A percentile compares a stretch with the other conserved stretches of the same genome.
Evolutionary conservation across 2,113 vertebrate genomes (phyloP).

Genomic region (Oophaga pumilio): DNA sequence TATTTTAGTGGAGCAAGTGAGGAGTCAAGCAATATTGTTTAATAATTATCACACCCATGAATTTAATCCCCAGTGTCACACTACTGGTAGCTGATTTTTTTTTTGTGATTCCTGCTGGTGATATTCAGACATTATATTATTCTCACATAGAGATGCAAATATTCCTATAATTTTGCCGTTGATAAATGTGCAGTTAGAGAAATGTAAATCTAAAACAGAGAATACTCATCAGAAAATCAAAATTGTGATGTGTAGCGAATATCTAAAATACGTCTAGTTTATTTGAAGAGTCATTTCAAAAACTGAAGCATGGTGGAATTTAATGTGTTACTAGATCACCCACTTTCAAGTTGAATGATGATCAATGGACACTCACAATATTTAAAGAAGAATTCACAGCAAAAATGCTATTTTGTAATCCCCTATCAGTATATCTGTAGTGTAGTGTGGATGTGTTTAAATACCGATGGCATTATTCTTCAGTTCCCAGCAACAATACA

Average conservation of each 20-base stretch:
- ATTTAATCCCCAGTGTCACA: neutral
- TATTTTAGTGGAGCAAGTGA: conserved; percentile 28
- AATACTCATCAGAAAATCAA: neutral
- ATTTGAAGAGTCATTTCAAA: neutral
- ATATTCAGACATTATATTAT: neutral
- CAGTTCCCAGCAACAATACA: too few relatives aligned
- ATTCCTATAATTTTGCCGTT: neutral
- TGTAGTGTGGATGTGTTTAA: too few relatives aligned
- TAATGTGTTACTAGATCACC: neutral
- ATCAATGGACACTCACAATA: neutral
- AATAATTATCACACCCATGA: conserved; percentile 1
- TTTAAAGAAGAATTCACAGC: neutral
- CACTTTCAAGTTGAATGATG: neutral
- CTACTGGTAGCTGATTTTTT: neutral
- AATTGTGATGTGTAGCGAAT: neutral
- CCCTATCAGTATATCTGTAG: too few relatives aligned
- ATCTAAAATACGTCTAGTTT: neutral
- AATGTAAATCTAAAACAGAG: neutral
- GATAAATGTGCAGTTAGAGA: neutral
- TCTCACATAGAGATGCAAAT: neutral
- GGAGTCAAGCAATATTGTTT: neutral
- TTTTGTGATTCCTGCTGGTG: neutral
- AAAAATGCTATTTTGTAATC: too few relatives aligned
- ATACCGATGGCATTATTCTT: too few relatives aligned
- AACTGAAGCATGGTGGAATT: neutral